phyloP scores from a whole-genome alignment of 2,888 invertebrate genomes.

The Pyralis farinalis region DNA sequence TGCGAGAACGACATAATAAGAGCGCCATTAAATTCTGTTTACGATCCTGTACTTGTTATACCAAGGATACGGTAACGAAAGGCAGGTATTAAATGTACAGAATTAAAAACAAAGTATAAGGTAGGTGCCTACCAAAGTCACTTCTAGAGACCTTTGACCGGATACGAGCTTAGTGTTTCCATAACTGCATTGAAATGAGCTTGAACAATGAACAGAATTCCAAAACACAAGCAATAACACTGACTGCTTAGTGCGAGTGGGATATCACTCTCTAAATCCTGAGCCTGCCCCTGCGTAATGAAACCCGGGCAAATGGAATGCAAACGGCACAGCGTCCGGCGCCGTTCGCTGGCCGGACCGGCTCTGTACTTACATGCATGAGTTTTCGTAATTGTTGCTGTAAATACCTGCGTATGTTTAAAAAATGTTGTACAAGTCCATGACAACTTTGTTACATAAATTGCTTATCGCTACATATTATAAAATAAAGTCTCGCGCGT shows the following conservation, averaged over 20 bases:
- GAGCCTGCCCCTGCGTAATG: slow-evolving; percentile 65
- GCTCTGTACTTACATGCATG: no score
- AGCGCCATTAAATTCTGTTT: no score
- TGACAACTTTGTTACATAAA: no score
- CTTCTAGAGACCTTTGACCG: slow-evolving; percentile 49
- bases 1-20: no score
- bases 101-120: no score
- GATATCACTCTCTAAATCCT: slow-evolving; percentile 66
- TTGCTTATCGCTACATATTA: no score
- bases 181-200: slow-evolving; percentile 62
- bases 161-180: slow-evolving; percentile 51
- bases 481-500: no score
- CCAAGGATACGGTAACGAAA: no score
- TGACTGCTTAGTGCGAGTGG: slow-evolving; percentile 67
- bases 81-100: no score
- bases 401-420: slow-evolving; percentile 25
- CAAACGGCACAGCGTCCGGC: slow-evolving; percentile 35
- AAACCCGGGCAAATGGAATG: slow-evolving; percentile 70
- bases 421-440: no score
- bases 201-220: slow-evolving; percentile 71
- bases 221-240: slow-evolving; percentile 66
- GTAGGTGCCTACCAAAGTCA: slow-evolving; percentile 17
- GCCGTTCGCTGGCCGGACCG: slow-evolving; percentile 28
- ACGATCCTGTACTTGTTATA: no score
- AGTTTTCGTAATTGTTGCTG: no score